Percentiles rank a stretch among this genome's conserved stretches.
phyloP scores from a whole-genome alignment of 1,140 invertebrate species.

The Euborellia annulipes region DNA sequence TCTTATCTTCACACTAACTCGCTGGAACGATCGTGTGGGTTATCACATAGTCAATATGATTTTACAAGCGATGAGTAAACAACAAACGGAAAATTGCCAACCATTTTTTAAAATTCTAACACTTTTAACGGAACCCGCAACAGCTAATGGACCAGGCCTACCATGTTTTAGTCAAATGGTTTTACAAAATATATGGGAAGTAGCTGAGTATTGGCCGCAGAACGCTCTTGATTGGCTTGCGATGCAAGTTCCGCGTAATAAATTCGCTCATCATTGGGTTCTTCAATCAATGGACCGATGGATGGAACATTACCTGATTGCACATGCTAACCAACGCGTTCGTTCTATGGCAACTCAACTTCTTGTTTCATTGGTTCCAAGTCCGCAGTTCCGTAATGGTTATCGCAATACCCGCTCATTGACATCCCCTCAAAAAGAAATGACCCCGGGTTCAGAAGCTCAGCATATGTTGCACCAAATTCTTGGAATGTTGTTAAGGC shows the following conservation, averaged over 20 bases:
- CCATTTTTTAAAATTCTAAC: constrained; percentile 84
- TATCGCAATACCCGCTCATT: constrained; percentile 47
- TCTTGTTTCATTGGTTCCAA: constrained; percentile 75
- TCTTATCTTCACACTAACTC: constrained; percentile 77
- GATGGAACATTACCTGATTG: constrained; percentile 78
- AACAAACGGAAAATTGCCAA: constrained; percentile 69
- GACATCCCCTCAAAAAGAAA: constrained; percentile 27
- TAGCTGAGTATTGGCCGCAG: constrained; percentile 74
- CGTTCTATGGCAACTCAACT: constrained; percentile 73
- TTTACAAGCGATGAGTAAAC: constrained; percentile 74
- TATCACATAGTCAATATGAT: constrained; percentile 74
- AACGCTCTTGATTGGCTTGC: constrained; percentile 84
- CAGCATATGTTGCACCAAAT: constrained; percentile 68
- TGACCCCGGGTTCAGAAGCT: constrained; percentile 48
- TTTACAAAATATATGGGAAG: constrained; percentile 76
- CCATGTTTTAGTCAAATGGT: constrained; percentile 81
- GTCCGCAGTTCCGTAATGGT: constrained; percentile 70
- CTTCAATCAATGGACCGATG: constrained; percentile 71
- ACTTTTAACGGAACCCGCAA: constrained; percentile 48
- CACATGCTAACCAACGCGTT: constrained; percentile 69
- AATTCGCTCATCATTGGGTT: constrained; percentile 76
- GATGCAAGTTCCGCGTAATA: constrained; percentile 68
- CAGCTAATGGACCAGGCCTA: constrained; percentile 44
- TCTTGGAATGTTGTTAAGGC: constrained; percentile 56
- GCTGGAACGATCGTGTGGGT: constrained; percentile 76